A percentile compares a stretch with the other conserved stretches of the same genome.
Evolutionary conservation across 2,888 invertebrate genomes (phyloP).

Genomic region (Tryphoninae sp.): DNA sequence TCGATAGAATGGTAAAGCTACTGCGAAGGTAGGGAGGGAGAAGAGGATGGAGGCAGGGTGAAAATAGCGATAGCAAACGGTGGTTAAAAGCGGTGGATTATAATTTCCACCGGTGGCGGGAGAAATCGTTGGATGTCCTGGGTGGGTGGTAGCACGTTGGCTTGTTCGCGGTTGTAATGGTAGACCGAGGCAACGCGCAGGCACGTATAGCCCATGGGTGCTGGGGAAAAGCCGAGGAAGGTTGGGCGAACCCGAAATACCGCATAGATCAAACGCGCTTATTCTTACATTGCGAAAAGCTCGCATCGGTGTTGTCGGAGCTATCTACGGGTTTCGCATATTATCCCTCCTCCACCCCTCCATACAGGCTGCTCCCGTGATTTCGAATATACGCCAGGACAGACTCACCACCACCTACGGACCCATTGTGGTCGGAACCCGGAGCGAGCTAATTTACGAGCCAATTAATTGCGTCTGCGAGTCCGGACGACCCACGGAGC

Average conservation of each 20-base stretch:
- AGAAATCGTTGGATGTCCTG: slow-evolving; percentile 11
- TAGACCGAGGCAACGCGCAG: slow-evolving; percentile 31
- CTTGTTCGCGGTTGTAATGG: slow-evolving; percentile 34
- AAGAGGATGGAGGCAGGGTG: background rate
- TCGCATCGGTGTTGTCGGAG: slow-evolving; percentile 33
- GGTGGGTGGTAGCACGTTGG: slow-evolving; percentile 1
- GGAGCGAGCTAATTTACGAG: slow-evolving; percentile 78
- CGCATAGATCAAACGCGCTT: slow-evolving; percentile 78
- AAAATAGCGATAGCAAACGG: background rate
- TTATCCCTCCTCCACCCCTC: background rate
- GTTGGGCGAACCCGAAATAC: slow-evolving; percentile 70
- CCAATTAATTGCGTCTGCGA: slow-evolving; percentile 77
- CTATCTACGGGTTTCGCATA: slow-evolving; percentile 32
- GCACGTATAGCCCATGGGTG: slow-evolving; percentile 20
- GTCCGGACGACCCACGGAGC: slow-evolving; percentile 60
- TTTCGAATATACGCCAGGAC: slow-evolving; percentile 59
- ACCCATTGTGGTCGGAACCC: slow-evolving; percentile 73
- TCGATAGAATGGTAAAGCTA: slow-evolving; percentile 2
- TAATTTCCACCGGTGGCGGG: slow-evolving; percentile 11
- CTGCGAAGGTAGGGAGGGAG: background rate
- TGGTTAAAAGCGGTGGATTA: slow-evolving; percentile 28
- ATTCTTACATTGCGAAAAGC: slow-evolving; percentile 73
- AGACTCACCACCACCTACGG: slow-evolving; percentile 51
- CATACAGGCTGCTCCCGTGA: slow-evolving; percentile 57
- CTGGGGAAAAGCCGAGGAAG: slow-evolving; percentile 12